A percentile compares a stretch with the other conserved stretches of the same genome.
Conservation (phyloP, 2,888 invertebrate species). For the Campoplex nolae region DNA sequence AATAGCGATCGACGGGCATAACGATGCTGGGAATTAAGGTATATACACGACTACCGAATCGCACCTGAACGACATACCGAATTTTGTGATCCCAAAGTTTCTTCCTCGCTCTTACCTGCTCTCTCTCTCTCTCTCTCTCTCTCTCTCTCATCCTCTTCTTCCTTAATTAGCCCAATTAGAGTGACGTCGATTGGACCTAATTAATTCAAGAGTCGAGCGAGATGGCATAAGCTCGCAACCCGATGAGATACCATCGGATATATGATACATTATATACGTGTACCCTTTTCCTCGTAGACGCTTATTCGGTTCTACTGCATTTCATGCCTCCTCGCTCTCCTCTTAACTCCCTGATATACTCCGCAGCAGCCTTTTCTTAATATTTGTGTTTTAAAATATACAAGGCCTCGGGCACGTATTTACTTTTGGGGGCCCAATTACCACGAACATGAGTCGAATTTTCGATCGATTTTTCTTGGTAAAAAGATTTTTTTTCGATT, state of each 20-base stretch:
- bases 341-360: constrained; percentile 5
- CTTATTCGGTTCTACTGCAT: constrained; percentile 9
- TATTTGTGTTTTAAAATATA: constrained; percentile 16
- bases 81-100: constrained; percentile 20
- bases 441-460: constrained; percentile 48
- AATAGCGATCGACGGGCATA: neutral
- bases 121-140: neutral
- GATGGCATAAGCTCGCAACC: constrained; percentile 58
- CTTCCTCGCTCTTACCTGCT: constrained; percentile 12
- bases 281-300: constrained; percentile 18
- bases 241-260: constrained; percentile 62
- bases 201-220: constrained; percentile 74
- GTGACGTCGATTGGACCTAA: constrained; percentile 78
- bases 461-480: constrained; percentile 24
- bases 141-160: constrained; percentile 19
- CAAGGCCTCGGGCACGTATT: constrained; percentile 47
- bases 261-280: constrained; percentile 2
- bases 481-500: neutral
- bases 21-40: constrained; percentile 4
- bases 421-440: constrained; percentile 63
- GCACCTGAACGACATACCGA: constrained; percentile 55
- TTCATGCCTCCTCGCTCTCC: constrained; percentile 21
- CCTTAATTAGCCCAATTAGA: constrained; percentile 80
- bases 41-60: constrained; percentile 67
- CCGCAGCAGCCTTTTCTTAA: neutral